Percentiles rank a stretch among this genome's conserved stretches.
These are phyloP conservation scores for Lepus townsendii DNA, from an alignment of 2,797 vertebrate species.

Conservation along the genomic window DNA sequence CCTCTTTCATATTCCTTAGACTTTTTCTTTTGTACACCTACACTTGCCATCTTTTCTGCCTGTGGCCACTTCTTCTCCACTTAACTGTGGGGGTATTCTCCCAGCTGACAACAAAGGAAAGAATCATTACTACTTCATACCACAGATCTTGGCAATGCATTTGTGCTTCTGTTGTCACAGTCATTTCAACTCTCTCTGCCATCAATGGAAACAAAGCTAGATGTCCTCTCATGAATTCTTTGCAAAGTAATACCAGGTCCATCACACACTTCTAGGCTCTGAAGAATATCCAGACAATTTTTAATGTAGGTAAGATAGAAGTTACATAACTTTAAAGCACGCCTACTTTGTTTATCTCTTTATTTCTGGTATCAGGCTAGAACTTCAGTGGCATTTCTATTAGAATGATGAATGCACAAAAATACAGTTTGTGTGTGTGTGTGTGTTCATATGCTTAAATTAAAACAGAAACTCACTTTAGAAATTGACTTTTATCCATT, in stretches of 20 bases:
- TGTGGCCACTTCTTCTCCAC: background rate
- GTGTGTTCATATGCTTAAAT: background rate
- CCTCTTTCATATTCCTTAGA: background rate
- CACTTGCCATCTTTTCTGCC: background rate
- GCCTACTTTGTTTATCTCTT: background rate
- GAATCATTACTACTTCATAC: constrained; percentile 5
- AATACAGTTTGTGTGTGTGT: background rate
- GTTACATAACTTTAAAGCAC: background rate
- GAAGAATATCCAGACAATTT: constrained; percentile 25
- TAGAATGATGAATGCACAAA: background rate
- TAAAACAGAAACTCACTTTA: background rate
- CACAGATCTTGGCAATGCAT: constrained; percentile 49
- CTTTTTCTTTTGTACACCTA: background rate
- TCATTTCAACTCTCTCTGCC: constrained; percentile 33
- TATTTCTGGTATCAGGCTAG: background rate
- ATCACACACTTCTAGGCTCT: background rate
- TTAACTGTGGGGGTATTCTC: background rate
- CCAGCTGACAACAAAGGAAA: constrained; percentile 8
- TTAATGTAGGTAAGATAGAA: constrained; percentile 8
- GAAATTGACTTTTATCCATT: background rate
- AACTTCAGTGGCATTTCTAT: background rate
- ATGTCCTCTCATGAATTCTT: background rate
- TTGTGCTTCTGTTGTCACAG: constrained; percentile 46
- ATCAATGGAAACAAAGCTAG: constrained; percentile 30
- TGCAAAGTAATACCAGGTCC: background rate